Evolutionary conservation across 2,888 invertebrate genomes (phyloP), one percentile per base, ranked within the genome.

Genomic region (Branchipolynoe longqiensis): DNA sequence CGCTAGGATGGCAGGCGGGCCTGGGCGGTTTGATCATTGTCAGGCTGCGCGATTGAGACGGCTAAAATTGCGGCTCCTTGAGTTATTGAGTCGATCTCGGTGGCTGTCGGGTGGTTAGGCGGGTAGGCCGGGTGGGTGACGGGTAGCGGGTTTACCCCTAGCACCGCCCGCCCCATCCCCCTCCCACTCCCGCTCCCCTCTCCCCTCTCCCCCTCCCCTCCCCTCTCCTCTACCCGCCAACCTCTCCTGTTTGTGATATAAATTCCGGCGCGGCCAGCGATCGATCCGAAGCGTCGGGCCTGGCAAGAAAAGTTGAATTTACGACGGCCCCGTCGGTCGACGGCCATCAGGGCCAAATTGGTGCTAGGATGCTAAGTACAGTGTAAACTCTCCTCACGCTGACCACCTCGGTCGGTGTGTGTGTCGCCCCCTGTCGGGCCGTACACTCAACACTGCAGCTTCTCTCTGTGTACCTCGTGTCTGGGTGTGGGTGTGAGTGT

Each of bases 171-270:
- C n/a, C 8, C 48, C 48, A n/a, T n/a, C n/a, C n/a, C n/a, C n/a
- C n/a, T n/a, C n/a, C n/a, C n/a, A n/a, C n/a, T n/a, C n/a, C n/a
- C n/a, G n/a, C n/a, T n/a, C n/a, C n/a, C n/a, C n/a, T n/a, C n/a
- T n/a, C n/a, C n/a, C n/a, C n/a, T n/a, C n/a, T n/a, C n/a, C n/a
- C n/a, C n/a, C n/a, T n/a, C n/a, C n/a, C n/a, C n/a, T n/a, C n/a
- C n/a, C n/a, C n/a, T n/a, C n/a, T n/a, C n/a, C n/a, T n/a, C n/a
- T n/a, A n/a, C n/a, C n/a, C n/a, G n/a, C n/a, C n/a, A n/a, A 36
- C 36, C 69, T 69, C 69, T 38, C 38, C 69, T 38, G 18, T 69
- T 69, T 38, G 38, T 38, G 69, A 69, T 69, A 69, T 69, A 69
- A 33, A 69, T 69, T 69, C 69, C 69, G n/a, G n/a, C 69, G 22